Conservation (phyloP, 2,888 invertebrate genomes). For the Mesorhabditis spiculigera region DNA sequence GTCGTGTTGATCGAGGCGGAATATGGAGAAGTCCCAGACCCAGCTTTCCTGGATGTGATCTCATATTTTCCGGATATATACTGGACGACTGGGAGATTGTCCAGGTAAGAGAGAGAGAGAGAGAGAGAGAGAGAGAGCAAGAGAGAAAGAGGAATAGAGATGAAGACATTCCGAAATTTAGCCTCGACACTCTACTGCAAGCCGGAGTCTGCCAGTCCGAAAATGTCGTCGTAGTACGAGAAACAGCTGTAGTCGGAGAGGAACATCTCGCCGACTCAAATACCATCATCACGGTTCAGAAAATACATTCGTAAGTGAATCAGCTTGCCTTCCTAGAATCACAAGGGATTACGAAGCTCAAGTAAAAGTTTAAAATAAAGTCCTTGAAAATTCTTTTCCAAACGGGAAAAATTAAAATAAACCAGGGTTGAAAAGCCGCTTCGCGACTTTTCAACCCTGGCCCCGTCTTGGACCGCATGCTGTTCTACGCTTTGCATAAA, state of each 20-base stretch:
- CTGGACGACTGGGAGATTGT: constrained; percentile 96
- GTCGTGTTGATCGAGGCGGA: constrained; percentile 79
- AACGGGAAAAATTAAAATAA: too few relatives aligned
- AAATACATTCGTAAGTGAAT: constrained; percentile 88
- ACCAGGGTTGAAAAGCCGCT: too few relatives aligned
- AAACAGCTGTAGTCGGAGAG: constrained; percentile 69
- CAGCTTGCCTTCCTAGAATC: background rate
- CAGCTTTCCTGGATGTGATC: constrained; percentile 85
- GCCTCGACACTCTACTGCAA: constrained; percentile 70
- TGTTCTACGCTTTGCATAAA: too few relatives aligned
- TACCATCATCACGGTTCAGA: constrained; percentile 96
- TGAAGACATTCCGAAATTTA: constrained; percentile 61
- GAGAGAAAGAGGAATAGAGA: too few relatives aligned
- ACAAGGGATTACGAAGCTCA: background rate
- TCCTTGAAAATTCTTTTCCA: too few relatives aligned
- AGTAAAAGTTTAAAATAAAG: too few relatives aligned
- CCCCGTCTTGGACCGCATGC: too few relatives aligned
- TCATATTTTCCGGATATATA: constrained; percentile 95
- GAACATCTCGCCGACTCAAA: constrained; percentile 94
- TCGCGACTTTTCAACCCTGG: too few relatives aligned
- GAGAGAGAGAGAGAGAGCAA: too few relatives aligned
- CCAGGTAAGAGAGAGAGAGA: constrained; percentile 68
- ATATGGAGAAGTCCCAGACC: constrained; percentile 26
- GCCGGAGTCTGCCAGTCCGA: constrained; percentile 93
- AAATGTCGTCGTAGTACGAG: constrained; percentile 87